Percentiles rank a stretch among this genome's conserved stretches.
Evolutionary conservation across 2,797 vertebrate species (phyloP).

Genomic region (Acipenser ruthenus): DNA sequence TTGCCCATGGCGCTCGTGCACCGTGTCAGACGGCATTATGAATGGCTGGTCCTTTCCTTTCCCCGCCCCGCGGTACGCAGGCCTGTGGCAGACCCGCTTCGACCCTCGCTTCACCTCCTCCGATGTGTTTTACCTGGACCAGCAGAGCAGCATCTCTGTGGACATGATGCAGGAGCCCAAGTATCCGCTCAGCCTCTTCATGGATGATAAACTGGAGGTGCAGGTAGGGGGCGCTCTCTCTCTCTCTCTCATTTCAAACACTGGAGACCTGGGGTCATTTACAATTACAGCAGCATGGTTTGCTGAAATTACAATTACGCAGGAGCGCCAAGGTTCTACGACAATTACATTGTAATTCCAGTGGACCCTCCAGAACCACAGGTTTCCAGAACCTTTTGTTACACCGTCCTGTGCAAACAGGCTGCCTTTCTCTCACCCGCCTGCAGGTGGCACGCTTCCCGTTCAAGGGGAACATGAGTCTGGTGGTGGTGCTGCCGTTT

Average conservation of each 20-base stretch:
- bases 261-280: too few relatives aligned
- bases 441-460: conserved; percentile 81
- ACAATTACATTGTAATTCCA: too few relatives aligned
- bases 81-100: conserved; percentile 81
- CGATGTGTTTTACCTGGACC: conserved; percentile 72
- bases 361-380: background rate
- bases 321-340: too few relatives aligned
- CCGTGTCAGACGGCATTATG: background rate
- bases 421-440: conserved; percentile 13
- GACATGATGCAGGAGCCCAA: conserved; percentile 84
- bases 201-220: conserved; percentile 64
- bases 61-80: conserved; percentile 44
- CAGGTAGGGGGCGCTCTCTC: conserved; percentile 55
- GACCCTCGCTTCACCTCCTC: conserved; percentile 70
- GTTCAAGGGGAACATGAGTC: conserved; percentile 76
- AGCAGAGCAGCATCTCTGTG: conserved; percentile 64
- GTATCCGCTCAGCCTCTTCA: conserved; percentile 73
- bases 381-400: background rate
- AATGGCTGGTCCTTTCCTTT: background rate
- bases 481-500: conserved; percentile 75
- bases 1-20: background rate
- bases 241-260: background rate
- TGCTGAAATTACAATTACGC: too few relatives aligned
- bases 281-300: too few relatives aligned
- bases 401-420: too few relatives aligned